These are phyloP conservation scores for Gobio occitaniae DNA, from an alignment of 2,797 vertebrate species.

Conservation along the genomic window DNA sequence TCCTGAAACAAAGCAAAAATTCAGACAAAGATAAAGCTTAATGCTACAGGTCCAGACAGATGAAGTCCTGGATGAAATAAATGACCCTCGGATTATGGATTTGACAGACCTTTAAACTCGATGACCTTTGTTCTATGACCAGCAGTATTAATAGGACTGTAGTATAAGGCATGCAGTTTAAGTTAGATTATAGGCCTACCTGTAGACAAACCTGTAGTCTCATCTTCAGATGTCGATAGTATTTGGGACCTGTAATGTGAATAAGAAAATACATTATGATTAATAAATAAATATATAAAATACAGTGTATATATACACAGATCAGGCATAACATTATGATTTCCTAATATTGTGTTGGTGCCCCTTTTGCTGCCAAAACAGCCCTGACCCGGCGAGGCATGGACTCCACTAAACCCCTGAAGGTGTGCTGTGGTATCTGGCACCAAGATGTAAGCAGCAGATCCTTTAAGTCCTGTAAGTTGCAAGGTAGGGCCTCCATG, in stretches of 20 bases:
- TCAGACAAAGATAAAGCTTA: constrained; percentile 7
- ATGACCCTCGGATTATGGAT: neutral
- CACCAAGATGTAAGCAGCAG: too few species aligned
- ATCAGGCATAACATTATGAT: too few species aligned
- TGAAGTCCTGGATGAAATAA: neutral
- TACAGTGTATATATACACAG: too few species aligned
- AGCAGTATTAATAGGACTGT: neutral
- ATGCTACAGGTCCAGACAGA: neutral
- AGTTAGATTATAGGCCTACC: neutral
- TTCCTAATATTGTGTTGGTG: too few species aligned
- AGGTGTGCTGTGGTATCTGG: too few species aligned
- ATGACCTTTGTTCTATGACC: neutral
- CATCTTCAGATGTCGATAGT: constrained; percentile 77
- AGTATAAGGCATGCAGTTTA: neutral
- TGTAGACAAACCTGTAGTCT: constrained; percentile 80
- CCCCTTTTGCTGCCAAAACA: too few species aligned
- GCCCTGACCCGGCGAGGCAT: too few species aligned
- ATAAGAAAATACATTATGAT: constrained; percentile 53
- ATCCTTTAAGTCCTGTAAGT: too few species aligned
- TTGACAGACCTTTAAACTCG: constrained; percentile 29
- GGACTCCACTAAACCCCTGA: too few species aligned
- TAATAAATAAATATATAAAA: too few species aligned
- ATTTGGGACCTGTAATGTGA: constrained; percentile 77
- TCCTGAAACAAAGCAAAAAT: constrained; percentile 32
- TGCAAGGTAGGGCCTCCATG: too few species aligned